Evolutionary conservation across 2,888 invertebrate genomes (phyloP).

Genomic region (Agrypnus murinus): DNA sequence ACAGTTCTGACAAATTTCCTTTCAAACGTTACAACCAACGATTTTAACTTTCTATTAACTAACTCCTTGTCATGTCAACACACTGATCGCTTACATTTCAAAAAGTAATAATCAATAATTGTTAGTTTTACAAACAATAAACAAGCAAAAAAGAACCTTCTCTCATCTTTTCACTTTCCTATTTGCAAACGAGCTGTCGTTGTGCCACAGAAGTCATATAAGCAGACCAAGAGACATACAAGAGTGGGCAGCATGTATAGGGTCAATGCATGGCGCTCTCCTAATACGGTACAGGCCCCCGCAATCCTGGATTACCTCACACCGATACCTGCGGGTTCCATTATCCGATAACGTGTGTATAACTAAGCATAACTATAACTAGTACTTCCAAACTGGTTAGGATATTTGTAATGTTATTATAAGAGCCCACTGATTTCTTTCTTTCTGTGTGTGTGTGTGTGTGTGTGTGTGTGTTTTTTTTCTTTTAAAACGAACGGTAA

Average conservation of each 20-base stretch:
- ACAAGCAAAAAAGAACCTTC: too few relatives aligned
- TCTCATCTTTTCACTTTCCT: constrained; percentile 32
- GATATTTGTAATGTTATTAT: constrained; percentile 34
- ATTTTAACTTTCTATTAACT: too few relatives aligned
- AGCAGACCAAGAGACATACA: constrained; percentile 12
- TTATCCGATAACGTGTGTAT: constrained; percentile 33
- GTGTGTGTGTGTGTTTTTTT: too few relatives aligned
- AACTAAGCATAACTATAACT: constrained; percentile 32
- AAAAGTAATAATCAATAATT: too few relatives aligned
- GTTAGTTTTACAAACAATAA: too few relatives aligned
- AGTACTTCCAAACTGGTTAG: constrained; percentile 28
- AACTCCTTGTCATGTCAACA: too few relatives aligned
- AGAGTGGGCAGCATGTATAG: constrained; percentile 42
- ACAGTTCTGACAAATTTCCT: too few relatives aligned
- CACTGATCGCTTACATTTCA: too few relatives aligned
- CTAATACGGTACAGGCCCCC: constrained; percentile 50
- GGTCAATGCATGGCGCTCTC: constrained; percentile 51
- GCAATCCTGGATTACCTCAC: constrained; percentile 51
- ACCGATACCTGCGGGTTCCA: constrained; percentile 38
- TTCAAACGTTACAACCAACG: too few relatives aligned
- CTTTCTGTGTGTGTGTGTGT: too few relatives aligned
- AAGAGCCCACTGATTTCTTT: constrained; percentile 21
- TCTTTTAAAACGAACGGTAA: constrained; percentile 20
- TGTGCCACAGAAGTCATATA: constrained; percentile 32
- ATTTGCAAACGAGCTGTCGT: constrained; percentile 40